These are phyloP conservation scores for Drosophila maculinotata DNA, from an alignment of 2,888 invertebrate genomes.

Conservation along the genomic window DNA sequence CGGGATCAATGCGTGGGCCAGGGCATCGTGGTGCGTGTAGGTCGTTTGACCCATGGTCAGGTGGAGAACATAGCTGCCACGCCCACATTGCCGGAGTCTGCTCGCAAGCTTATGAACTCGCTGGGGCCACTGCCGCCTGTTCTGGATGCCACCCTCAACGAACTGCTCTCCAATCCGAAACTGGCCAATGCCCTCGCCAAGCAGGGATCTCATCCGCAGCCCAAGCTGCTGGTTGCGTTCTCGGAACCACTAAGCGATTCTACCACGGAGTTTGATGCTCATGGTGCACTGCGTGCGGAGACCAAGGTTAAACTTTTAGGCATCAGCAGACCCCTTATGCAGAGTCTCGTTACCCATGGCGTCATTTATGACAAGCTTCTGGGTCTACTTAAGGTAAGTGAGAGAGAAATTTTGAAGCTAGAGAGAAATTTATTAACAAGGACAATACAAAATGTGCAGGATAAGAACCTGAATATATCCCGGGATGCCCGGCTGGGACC, in stretches of 20 bases:
- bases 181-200: slow-evolving; percentile 67
- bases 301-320: slow-evolving; percentile 86
- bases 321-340: slow-evolving; percentile 87
- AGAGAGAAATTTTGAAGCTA: too few species aligned
- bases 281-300: slow-evolving; percentile 50
- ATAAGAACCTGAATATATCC: slow-evolving; percentile 86
- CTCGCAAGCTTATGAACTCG: slow-evolving; percentile 43
- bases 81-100: slow-evolving; percentile 11
- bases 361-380: slow-evolving; percentile 87
- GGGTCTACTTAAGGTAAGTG: slow-evolving; percentile 86
- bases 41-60: slow-evolving; percentile 81
- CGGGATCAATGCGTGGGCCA: slow-evolving; percentile 91
- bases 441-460: slow-evolving; percentile 72
- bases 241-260: slow-evolving; percentile 76
- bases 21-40: slow-evolving; percentile 89
- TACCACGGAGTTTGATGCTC: slow-evolving; percentile 62
- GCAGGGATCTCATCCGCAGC: slow-evolving; percentile 48
- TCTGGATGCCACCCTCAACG: slow-evolving; percentile 68
- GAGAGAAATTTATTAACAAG: too few species aligned
- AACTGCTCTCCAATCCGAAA: slow-evolving; percentile 76
- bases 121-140: slow-evolving; percentile 64
- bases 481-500: slow-evolving; percentile 87
- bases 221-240: slow-evolving; percentile 81
- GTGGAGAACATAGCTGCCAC: slow-evolving; percentile 82
- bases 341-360: slow-evolving; percentile 87